A percentile compares a stretch with the other conserved stretches of the same genome.
phyloP scores from a whole-genome alignment of 2,113 vertebrate species.

The Ascaphus truei region DNA sequence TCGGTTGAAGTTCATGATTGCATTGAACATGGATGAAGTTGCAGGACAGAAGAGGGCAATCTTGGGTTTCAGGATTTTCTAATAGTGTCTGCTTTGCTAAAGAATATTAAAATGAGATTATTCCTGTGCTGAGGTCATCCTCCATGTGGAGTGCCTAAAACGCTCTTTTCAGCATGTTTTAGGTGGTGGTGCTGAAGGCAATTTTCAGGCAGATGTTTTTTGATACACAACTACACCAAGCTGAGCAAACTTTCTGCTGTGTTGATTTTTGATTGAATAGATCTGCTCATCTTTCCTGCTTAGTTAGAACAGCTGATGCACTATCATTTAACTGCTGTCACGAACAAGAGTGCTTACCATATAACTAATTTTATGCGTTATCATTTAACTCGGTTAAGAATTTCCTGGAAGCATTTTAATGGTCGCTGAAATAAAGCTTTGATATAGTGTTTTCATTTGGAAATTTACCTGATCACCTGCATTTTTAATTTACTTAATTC shows the following conservation, averaged over 20 bases:
- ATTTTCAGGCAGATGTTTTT: not conserved
- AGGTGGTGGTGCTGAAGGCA: not conserved
- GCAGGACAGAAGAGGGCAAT: too few species aligned
- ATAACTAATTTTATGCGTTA: slow-evolving; percentile 34
- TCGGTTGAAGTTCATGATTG: too few species aligned
- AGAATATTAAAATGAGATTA: too few species aligned
- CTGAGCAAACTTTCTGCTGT: not conserved
- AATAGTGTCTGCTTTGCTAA: too few species aligned
- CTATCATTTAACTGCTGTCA: slow-evolving; percentile 23
- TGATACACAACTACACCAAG: not conserved
- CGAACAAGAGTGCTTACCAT: slow-evolving; percentile 12
- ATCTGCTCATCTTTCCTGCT: too few species aligned
- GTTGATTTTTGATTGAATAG: slow-evolving; percentile 17
- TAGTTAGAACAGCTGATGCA: too few species aligned
- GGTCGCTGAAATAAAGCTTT: slow-evolving; percentile 11
- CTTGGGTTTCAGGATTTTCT: too few species aligned
- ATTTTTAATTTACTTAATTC: not conserved
- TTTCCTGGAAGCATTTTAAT: slow-evolving; percentile 28
- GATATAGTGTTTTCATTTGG: not conserved
- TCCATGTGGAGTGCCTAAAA: too few species aligned
- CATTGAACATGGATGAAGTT: too few species aligned
- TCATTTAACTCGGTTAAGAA: not conserved
- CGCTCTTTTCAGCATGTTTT: not conserved
- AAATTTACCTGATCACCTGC: slow-evolving; percentile 1
- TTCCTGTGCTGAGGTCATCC: too few species aligned